Base-by-base conservation (phyloP, 2,797 vertebrate species). In the Chloroceryle inda region DNA sequence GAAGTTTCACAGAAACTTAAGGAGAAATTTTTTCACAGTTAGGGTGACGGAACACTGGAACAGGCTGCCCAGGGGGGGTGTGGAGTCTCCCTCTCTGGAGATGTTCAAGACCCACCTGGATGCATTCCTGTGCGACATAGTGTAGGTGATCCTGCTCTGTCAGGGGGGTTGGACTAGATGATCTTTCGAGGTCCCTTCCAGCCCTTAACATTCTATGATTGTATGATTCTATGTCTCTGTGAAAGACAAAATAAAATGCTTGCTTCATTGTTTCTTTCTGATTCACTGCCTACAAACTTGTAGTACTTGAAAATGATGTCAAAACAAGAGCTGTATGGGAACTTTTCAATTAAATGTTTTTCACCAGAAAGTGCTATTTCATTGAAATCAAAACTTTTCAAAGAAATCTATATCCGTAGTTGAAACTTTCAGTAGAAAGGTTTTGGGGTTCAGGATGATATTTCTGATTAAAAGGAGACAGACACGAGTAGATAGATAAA, bases 331-430 rank as follows among this genome's bases (percentile, higher is more conserved):
- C 45, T 81, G 37, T 19, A 72, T 45, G 26, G 53, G 49, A 90
- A 90, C 47, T 67, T 91, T 77, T 83, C 52, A 59, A 77, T 89
- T 91, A 74, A 78, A 71, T 88, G 47, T 45, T 95, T 96, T 95
- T 94, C 62, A 86, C 37, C 18, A 88, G 66, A 90, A 95, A 86
- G 58, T 61, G 49, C 16, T 71, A 44, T 67, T 89, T 80, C 89
- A 74, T 52, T 94, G 87, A 94, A 95, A 89, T n/a, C 42, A 94
- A 89, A 94, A 77, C 78, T 73, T 73, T 80, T 92, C 63, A 88
- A 74, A 61, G 72, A 96, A 85, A 92, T 87, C n/a, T 86, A 12
- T 44, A 73, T 79, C 38, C 52, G 52, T 61, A 71, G 35, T 37
- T 85, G 76, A 85, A 94, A 92, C 18, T 63, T 77, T 40, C 63